Evolutionary conservation across 1,140 invertebrate genomes (phyloP), one percentile per base, ranked within the genome.

Genomic region (Eriosoma lanigerum): DNA sequence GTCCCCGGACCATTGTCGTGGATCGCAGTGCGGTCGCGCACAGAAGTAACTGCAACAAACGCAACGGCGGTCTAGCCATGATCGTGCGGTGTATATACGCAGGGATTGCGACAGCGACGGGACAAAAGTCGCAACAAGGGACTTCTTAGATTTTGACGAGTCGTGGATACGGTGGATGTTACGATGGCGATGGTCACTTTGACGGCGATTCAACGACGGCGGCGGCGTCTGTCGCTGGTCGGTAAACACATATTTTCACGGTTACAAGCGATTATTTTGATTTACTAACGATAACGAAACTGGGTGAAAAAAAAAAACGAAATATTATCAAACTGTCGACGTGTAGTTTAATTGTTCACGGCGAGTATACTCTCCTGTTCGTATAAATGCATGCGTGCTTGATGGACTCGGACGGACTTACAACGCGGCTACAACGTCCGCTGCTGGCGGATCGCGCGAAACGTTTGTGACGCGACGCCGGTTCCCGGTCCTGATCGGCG

Each of bases 1-100:
- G 81, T 62, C 84, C 84, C 62, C 81, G 56, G 76, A 64, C 81
- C 19, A 58, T n/a, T 1, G 52, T 3, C 21, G 26, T 10, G 21
- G 60, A 50, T 12, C 60, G 54, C 9, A 54, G 26, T 10, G 75
- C 48, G 29, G 66, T 24, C 54, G 52, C 5, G 38, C 66, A 58
- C 54, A 60, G 15, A 56, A 78, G 54, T 38, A 78, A 26, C 24
- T 44, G 46, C 46, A 48, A 12, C 19, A 26, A 6, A 46, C 9
- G 48, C 1, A 15, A 62, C 54, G 3, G 21, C 32, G 54, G 32
- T 58, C 73, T 21, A 29, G 54, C 19, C 73, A 76, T 76, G 29
- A n/a, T 32, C 19, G 17, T 1, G 60, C 60, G 29, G 60, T 66
- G n/a, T 1, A 10, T 8, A 21, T 1, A 6, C 58, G 17, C 60